phyloP scores from a whole-genome alignment of 2,797 vertebrate species.

The Pyrrhura leucotis region DNA sequence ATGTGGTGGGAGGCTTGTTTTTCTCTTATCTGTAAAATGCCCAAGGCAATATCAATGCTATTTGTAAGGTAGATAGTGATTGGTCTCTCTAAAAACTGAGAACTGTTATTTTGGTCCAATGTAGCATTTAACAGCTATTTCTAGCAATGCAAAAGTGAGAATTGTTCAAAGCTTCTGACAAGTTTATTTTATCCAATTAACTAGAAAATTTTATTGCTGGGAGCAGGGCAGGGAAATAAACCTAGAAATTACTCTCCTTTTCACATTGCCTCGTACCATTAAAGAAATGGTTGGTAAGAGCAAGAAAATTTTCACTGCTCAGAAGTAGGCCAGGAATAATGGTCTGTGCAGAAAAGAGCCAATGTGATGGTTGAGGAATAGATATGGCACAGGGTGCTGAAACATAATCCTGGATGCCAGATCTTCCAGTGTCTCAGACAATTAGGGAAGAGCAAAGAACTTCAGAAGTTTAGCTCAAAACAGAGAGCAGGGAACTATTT shows the following conservation, averaged over 20 bases:
- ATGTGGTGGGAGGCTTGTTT: neutral
- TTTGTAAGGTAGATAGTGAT: neutral
- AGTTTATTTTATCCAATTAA: neutral
- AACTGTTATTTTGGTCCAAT: neutral
- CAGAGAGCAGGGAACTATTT: neutral
- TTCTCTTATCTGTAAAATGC: neutral
- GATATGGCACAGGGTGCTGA: neutral
- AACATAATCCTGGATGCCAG: neutral
- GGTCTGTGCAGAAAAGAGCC: neutral
- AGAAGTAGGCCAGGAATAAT: neutral
- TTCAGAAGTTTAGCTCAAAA: neutral
- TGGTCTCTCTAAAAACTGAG: neutral
- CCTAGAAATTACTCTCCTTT: neutral
- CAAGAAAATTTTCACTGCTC: neutral
- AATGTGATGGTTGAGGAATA: neutral
- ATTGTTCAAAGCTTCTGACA: neutral
- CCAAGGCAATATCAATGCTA: neutral
- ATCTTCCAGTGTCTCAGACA: neutral
- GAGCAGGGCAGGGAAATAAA: fast-evolving
- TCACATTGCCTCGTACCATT: neutral
- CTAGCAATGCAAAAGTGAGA: neutral
- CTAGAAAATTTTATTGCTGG: neutral
- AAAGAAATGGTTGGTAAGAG: neutral
- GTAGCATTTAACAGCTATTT: neutral
- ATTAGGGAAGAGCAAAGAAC: neutral